Base-by-base conservation (phyloP, 2,113 vertebrate genomes). In the Sterna hirundo region DNA sequence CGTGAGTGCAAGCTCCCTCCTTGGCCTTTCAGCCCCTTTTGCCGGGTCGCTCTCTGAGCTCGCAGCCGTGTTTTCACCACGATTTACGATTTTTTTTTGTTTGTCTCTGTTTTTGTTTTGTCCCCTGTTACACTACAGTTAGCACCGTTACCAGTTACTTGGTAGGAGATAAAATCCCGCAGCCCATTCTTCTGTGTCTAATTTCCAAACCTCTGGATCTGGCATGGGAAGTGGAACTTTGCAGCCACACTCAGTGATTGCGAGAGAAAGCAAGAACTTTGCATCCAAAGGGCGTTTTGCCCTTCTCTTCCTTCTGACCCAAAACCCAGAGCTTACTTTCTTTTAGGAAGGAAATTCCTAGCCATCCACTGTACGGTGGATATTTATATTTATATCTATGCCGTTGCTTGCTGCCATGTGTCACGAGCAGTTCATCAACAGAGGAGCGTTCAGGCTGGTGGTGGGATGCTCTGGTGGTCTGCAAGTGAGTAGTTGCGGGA, bases 301-400 rank as follows among this genome's bases (percentile, higher is more conserved):
- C 22, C 8, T 57, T 74, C 22, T 72, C 27, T 78, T 44, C 13
- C 54, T 52, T 75, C 55, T 84, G 55, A 47, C 44, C 11, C 13
- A 75, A 84, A 75, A 20, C 36, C 34, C 52, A 25, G 29, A 77
- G 57, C 9, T 36, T 29, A 3, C 8, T 76, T 66, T n/a, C 5
- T 34, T 60, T 57, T 25, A 61, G 32, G 30, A 86, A 86, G 40
- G 19, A 83, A 70, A 65, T 78, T 75, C 61, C 51, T 61, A 82
- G 9, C 54, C 2, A 3, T 44, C 25, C 13, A 10, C 34, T 52
- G 6, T 62, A 38, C 0, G 3, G 9, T 76, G 40, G 7, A 4
- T 40, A 14, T 83, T 75, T 25, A 19, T 46, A 46, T 46, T 46
- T 18, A 46, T 46, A 46, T 19, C 18, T 19, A 22, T 57, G 47